A percentile compares a stretch with the other conserved stretches of the same genome.
These are phyloP conservation scores for Phymorhynchus buccinoides DNA, from an alignment of 1,140 invertebrate genomes.

Conservation along the genomic window DNA sequence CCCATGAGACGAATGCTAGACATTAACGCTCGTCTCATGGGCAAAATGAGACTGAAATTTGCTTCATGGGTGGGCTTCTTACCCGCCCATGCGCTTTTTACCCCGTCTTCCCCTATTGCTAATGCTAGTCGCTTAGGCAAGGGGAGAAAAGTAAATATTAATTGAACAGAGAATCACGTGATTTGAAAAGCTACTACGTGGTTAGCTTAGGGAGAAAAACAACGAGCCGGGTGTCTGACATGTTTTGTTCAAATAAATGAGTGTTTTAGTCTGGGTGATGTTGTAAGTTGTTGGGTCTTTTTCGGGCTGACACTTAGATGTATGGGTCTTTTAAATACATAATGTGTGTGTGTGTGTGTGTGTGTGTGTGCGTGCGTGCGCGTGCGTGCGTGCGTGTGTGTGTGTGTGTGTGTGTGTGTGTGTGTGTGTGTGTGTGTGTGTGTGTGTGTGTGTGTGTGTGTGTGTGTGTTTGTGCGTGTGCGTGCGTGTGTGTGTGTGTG, in stretches of 20 bases:
- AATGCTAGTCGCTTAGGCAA: too few relatives aligned
- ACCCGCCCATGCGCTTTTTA: too few relatives aligned
- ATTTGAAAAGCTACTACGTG: not conserved
- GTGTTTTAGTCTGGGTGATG: too few relatives aligned
- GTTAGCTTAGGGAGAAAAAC: not conserved
- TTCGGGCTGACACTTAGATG: not conserved
- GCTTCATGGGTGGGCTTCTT: too few relatives aligned
- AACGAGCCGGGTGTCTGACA: too few relatives aligned
- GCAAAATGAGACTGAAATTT: too few relatives aligned
- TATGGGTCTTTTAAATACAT: not conserved
- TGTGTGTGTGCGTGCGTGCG: not conserved
- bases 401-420: not conserved
- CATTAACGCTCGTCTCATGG: too few relatives aligned
- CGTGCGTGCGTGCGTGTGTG: not conserved
- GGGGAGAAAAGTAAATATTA: not conserved
- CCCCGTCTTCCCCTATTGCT: too few relatives aligned
- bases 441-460: conserved; percentile 4
- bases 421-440: not conserved
- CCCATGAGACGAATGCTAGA: too few relatives aligned
- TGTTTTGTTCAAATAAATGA: too few relatives aligned
- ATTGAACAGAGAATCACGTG: not conserved
- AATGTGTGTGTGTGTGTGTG: too few relatives aligned
- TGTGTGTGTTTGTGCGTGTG: not conserved
- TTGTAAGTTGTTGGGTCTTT: not conserved
- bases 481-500: not conserved